Percentiles rank a stretch among this genome's conserved stretches.
phyloP scores from a whole-genome alignment of 2,113 vertebrate genomes.

The Calidris pygmaea region DNA sequence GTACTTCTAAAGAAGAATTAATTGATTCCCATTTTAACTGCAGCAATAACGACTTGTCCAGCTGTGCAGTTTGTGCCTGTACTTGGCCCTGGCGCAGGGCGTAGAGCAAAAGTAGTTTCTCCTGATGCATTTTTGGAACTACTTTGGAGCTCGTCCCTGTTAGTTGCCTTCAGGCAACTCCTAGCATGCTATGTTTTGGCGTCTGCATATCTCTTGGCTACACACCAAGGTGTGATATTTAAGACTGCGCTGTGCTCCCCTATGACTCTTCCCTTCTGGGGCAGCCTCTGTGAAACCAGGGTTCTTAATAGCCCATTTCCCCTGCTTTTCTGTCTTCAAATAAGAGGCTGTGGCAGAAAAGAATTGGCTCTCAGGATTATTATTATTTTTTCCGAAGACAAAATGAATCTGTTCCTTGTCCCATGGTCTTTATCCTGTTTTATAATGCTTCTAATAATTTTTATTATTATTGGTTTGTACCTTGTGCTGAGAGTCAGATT shows the following conservation, averaged over 20 bases:
- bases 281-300: neutral
- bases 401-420: neutral
- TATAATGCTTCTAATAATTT: neutral
- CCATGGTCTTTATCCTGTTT: neutral
- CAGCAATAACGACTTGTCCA: neutral
- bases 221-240: neutral
- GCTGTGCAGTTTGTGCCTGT: neutral
- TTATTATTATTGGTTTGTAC: neutral
- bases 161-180: neutral
- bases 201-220: neutral
- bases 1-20: neutral
- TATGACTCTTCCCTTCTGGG: neutral
- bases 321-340: neutral
- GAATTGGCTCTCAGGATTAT: neutral
- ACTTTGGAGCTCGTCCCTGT: neutral
- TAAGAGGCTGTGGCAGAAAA: neutral
- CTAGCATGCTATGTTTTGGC: neutral
- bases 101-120: neutral
- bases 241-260: neutral
- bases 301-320: neutral
- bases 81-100: fast-evolving
- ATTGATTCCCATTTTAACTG: neutral
- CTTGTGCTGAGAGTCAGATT: neutral
- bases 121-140: neutral
- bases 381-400: neutral